Percentiles rank a stretch among this genome's conserved stretches.
These are phyloP conservation scores for Strongylocentrotus purpuratus DNA, from an alignment of 35 echinoderm and acorn worm species.

Conservation along the genomic window DNA sequence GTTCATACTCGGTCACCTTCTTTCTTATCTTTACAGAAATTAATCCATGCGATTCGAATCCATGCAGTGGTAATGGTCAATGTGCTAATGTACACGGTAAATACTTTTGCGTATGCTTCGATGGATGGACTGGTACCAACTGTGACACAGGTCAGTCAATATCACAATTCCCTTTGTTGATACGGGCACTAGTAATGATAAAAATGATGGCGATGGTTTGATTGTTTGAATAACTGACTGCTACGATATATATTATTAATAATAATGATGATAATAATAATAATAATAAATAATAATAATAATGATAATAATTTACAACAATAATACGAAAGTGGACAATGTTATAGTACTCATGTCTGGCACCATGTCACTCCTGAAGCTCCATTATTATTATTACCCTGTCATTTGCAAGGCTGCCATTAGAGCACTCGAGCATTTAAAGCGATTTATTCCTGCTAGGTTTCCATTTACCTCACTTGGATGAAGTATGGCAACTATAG, in stretches of 20 bases:
- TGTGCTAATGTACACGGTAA: neutral
- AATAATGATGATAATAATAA: neutral
- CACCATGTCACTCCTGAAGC: no score
- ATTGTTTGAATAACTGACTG: no score
- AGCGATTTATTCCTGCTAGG: no score
- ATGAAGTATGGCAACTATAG: no score
- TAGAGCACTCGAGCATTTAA: no score
- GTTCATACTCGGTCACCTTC: neutral
- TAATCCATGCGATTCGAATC: neutral
- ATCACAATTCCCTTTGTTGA: neutral
- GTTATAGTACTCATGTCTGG: no score
- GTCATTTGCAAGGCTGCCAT: no score
- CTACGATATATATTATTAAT: neutral
- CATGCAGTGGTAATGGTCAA: neutral
- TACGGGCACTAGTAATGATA: neutral
- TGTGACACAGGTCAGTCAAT: neutral
- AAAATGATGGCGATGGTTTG: neutral
- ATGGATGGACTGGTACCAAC: neutral
- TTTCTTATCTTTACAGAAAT: neutral
- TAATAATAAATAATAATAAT: no score
- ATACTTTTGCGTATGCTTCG: neutral
- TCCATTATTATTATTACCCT: no score
- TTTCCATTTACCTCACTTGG: no score
- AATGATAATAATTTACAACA: no score
- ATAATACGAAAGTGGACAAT: no score